These are phyloP conservation scores for Pseudorectes ferrugineus DNA, from an alignment of 2,113 vertebrate species.

Conservation along the genomic window DNA sequence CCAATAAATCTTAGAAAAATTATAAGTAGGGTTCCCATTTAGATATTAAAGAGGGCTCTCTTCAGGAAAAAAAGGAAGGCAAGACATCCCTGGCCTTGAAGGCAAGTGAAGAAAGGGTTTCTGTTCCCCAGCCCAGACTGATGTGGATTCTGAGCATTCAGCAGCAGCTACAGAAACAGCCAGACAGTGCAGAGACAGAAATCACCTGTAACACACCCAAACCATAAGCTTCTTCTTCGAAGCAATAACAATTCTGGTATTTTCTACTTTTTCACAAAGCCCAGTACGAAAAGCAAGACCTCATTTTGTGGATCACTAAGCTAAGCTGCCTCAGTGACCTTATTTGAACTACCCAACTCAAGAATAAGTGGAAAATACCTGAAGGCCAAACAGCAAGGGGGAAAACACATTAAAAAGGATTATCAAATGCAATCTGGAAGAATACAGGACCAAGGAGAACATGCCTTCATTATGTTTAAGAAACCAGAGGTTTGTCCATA, in stretches of 20 bases:
- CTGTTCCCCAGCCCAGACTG: not conserved
- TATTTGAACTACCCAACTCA: not conserved
- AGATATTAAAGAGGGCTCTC: not conserved
- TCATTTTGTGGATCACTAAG: not conserved
- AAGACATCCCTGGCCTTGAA: not conserved
- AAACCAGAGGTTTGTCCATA: not conserved
- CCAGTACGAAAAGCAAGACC: not conserved
- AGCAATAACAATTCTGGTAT: not conserved
- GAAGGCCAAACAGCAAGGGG: not conserved
- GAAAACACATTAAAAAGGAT: not conserved
- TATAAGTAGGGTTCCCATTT: not conserved
- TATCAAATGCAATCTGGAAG: not conserved
- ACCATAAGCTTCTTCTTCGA: not conserved
- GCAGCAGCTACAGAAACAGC: not conserved
- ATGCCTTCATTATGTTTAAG: not conserved
- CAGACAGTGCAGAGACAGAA: not conserved
- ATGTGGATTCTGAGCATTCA: not conserved
- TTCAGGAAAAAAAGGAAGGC: not conserved
- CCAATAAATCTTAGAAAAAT: not conserved
- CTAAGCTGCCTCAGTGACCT: not conserved
- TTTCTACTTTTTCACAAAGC: not conserved
- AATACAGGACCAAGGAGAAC: not conserved
- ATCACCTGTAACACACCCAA: not conserved
- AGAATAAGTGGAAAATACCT: constrained; percentile 26
- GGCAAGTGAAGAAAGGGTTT: not conserved